Conservation (phyloP, 1,140 invertebrate genomes). For the Sweltsa coloradensis region DNA sequence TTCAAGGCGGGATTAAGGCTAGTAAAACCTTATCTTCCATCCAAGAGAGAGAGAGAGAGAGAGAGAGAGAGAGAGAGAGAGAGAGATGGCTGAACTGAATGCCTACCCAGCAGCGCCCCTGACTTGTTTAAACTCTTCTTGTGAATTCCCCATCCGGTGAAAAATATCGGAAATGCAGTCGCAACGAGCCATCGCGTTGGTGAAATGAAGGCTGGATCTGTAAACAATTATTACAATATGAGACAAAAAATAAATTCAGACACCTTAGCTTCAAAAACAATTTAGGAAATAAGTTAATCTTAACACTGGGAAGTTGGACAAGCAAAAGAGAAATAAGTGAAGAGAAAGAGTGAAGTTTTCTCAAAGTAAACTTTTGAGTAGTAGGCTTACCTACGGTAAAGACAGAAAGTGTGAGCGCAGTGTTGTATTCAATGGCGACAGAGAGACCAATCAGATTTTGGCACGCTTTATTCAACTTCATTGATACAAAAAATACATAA, state of each 20-base stretch:
- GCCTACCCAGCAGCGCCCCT: slow-evolving; percentile 54
- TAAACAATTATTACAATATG: too few species aligned
- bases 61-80: not conserved
- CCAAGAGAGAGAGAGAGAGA: not conserved
- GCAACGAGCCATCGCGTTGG: slow-evolving; percentile 62
- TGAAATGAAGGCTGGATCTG: slow-evolving; percentile 49
- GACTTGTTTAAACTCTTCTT: slow-evolving; percentile 52
- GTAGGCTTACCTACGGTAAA: too few species aligned
- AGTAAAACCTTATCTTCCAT: not conserved
- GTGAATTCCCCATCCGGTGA: slow-evolving; percentile 50
- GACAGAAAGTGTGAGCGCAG: too few species aligned
- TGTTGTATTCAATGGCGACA: too few species aligned
- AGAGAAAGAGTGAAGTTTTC: slow-evolving; percentile 1
- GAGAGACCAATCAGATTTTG: too few species aligned
- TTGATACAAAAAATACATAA: too few species aligned
- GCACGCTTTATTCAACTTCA: too few species aligned
- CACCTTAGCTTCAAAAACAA: slow-evolving; percentile 3
- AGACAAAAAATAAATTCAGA: too few species aligned
- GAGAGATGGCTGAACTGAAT: not conserved
- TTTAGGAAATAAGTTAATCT: not conserved
- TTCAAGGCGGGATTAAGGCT: too few species aligned
- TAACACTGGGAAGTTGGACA: not conserved
- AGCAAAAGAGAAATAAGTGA: not conserved
- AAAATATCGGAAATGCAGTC: slow-evolving; percentile 49
- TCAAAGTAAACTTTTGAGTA: not conserved